Conservation (phyloP, 2,797 vertebrate genomes). For the Catostomus latipinnis region DNA sequence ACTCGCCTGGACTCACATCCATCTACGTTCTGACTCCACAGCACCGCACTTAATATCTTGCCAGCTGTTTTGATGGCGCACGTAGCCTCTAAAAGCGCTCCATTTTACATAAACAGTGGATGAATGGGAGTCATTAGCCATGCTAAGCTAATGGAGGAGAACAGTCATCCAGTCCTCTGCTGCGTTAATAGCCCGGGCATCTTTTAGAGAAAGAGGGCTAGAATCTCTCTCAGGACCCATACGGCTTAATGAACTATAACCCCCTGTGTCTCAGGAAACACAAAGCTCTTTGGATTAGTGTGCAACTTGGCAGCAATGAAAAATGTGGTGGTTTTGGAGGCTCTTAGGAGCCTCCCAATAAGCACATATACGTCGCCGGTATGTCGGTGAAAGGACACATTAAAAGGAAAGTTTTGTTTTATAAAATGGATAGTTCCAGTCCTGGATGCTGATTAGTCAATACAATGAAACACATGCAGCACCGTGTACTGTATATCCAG, state of each 20-base stretch:
- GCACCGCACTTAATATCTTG: conserved; percentile 56
- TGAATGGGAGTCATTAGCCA: conserved; percentile 60
- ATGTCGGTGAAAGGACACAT: too few species aligned
- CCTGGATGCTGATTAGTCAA: too few species aligned
- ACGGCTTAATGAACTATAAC: conserved; percentile 63
- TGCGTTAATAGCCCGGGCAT: conserved; percentile 53
- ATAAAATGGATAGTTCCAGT: too few species aligned
- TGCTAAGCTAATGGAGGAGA: conserved; percentile 63
- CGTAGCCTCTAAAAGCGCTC: conserved; percentile 49
- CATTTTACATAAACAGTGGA: conserved; percentile 63
- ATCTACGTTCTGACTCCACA: conserved; percentile 57
- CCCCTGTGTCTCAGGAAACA: conserved; percentile 48
- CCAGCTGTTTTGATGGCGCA: conserved; percentile 51
- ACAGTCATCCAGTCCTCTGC: conserved; percentile 48
- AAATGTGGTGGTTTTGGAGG: conserved; percentile 10
- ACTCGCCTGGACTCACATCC: conserved; percentile 58
- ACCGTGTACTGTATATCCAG: too few species aligned
- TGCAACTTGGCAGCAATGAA: conserved; percentile 25
- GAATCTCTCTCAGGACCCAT: conserved; percentile 55
- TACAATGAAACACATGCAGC: too few species aligned
- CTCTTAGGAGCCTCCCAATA: background rate
- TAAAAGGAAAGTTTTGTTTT: too few species aligned
- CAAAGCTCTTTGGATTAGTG: conserved; percentile 36
- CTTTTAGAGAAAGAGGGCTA: conserved; percentile 44
- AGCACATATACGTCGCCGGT: background rate